phyloP scores from a whole-genome alignment of 1,140 invertebrate species.

The Antheraea mylitta region DNA sequence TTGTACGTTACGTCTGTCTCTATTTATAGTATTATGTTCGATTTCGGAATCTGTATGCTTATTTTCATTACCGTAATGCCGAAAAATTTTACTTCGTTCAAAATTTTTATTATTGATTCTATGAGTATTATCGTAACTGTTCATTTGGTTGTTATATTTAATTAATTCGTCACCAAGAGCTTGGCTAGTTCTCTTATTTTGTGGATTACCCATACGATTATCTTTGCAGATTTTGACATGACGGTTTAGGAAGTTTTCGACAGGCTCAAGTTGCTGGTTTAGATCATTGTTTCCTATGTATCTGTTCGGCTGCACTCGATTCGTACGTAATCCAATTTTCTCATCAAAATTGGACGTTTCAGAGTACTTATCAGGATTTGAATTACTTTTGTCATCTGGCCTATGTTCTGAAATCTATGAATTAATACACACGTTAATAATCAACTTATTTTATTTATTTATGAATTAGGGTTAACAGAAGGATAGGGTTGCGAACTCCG shows the following conservation, averaged over 20 bases:
- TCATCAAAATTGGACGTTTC: background rate
- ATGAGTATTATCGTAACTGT: background rate
- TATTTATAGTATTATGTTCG: background rate
- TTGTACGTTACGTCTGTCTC: slow-evolving; percentile 13
- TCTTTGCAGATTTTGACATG: slow-evolving; percentile 12
- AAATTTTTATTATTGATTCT: background rate
- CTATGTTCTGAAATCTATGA: background rate
- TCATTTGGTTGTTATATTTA: background rate
- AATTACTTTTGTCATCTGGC: background rate
- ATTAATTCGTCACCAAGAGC: background rate
- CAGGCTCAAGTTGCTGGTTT: slow-evolving; percentile 20
- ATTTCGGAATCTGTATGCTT: background rate
- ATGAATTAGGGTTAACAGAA: no score
- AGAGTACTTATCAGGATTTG: background rate
- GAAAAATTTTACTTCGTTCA: background rate
- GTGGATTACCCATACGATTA: background rate
- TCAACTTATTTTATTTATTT: background rate
- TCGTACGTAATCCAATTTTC: background rate
- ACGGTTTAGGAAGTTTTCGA: slow-evolving; percentile 14
- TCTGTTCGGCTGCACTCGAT: slow-evolving; percentile 17
- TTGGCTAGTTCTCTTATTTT: background rate
- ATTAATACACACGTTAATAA: background rate
- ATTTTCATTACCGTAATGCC: background rate
- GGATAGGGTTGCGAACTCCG: no score
- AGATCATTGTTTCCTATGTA: slow-evolving; percentile 23